A percentile compares a stretch with the other conserved stretches of the same genome.
Evolutionary conservation across 2,113 vertebrate genomes (phyloP).

Genomic region (Corythornis madagascariensis): DNA sequence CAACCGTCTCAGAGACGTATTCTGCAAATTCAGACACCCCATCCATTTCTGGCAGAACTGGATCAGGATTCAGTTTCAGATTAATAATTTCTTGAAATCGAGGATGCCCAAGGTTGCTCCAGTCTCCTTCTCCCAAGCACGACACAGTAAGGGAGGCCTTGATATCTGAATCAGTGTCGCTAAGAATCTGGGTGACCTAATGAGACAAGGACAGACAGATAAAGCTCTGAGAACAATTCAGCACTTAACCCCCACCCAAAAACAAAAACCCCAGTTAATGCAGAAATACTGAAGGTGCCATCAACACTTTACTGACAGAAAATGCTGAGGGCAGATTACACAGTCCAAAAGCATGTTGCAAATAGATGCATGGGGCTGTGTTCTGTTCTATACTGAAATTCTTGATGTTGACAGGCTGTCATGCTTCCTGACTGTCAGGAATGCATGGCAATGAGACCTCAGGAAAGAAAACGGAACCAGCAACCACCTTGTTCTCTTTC

Average conservation of each 20-base stretch:
- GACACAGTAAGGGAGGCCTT: slow-evolving; percentile 88
- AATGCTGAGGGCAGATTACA: background rate
- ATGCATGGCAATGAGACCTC: background rate
- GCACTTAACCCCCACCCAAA: background rate
- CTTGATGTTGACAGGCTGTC: background rate
- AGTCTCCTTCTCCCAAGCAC: slow-evolving; percentile 89
- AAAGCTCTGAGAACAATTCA: background rate
- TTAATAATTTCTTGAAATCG: slow-evolving; percentile 82
- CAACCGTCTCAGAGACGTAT: slow-evolving; percentile 93
- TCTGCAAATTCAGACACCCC: slow-evolving; percentile 93
- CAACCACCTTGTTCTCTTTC: background rate
- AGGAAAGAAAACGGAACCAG: background rate
- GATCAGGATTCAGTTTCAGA: slow-evolving; percentile 88
- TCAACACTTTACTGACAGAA: background rate
- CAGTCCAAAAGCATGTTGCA: background rate
- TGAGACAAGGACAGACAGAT: slow-evolving; percentile 45
- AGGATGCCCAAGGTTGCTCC: slow-evolving; percentile 88
- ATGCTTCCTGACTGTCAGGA: background rate
- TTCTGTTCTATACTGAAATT: background rate
- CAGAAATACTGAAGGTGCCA: background rate
- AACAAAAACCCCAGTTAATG: background rate
- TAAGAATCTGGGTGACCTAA: slow-evolving; percentile 86
- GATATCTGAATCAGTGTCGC: slow-evolving; percentile 76
- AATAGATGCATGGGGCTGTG: background rate
- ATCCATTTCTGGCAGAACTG: slow-evolving; percentile 89